Evolutionary conservation across 2,113 vertebrate genomes (phyloP).

Genomic region (Coptodon rendalli): DNA sequence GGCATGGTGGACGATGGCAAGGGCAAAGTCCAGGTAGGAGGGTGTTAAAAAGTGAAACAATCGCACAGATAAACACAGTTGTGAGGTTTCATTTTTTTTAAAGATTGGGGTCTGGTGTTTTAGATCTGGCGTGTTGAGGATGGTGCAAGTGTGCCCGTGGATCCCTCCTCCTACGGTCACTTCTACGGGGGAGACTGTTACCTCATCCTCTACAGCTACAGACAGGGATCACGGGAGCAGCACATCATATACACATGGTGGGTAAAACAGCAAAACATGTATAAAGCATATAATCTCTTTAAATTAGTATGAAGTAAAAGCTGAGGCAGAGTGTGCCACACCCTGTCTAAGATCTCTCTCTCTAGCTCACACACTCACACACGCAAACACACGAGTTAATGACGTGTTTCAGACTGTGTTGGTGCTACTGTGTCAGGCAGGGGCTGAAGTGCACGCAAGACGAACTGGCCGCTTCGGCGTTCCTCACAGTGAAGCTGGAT

Average conservation of each 20-base stretch:
- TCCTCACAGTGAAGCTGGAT: conserved; percentile 72
- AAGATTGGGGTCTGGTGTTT: not conserved
- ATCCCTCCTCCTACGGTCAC: conserved; percentile 63
- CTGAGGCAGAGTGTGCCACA: not conserved
- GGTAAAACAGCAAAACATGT: not conserved
- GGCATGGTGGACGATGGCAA: conserved; percentile 78
- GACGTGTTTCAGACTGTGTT: not conserved
- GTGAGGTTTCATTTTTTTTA: fast-evolving
- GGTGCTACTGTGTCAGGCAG: conserved; percentile 61
- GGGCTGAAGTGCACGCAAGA: conserved; percentile 74
- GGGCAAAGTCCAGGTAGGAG: conserved; percentile 72
- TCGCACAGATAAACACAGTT: no score
- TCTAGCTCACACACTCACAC: not conserved
- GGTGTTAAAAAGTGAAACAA: not conserved
- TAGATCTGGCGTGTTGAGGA: conserved; percentile 75
- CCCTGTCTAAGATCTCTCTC: not conserved
- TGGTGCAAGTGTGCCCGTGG: conserved; percentile 52
- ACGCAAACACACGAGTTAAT: not conserved
- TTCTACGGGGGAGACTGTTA: conserved; percentile 81
- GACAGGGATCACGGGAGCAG: conserved; percentile 41
- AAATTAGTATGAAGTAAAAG: not conserved
- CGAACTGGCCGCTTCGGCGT: conserved; percentile 71
- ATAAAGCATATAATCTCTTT: not conserved
- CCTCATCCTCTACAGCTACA: conserved; percentile 77
- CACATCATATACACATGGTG: conserved; percentile 80